phyloP scores from a whole-genome alignment of 1,140 invertebrate species.

The Drosophila nigromelanica region DNA sequence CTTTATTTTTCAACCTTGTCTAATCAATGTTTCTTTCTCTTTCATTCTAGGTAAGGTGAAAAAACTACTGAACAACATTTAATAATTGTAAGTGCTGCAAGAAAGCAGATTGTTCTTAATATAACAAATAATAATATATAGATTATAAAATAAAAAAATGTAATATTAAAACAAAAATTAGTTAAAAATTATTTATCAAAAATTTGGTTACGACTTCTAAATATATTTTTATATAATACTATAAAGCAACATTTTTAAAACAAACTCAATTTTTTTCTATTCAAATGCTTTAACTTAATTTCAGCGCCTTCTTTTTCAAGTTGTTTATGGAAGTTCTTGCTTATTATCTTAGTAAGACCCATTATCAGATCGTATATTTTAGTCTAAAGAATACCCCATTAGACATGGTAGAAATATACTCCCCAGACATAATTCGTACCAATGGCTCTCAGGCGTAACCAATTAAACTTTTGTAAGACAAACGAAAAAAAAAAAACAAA shows the following conservation, averaged over 20 bases:
- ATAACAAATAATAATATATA: no score
- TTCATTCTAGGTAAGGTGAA: slow-evolving; percentile 40
- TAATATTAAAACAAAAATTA: no score
- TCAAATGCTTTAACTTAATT: background rate
- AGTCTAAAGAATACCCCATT: slow-evolving; percentile 50
- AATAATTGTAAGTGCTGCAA: no score
- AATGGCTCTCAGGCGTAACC: slow-evolving; percentile 73
- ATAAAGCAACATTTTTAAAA: no score
- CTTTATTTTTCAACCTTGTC: background rate
- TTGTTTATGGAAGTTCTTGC: background rate
- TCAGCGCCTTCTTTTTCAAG: background rate
- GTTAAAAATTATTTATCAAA: no score
- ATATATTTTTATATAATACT: no score
- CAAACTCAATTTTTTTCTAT: no score
- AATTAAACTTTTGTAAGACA: slow-evolving; percentile 67
- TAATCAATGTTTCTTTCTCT: slow-evolving; percentile 18
- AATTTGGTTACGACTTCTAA: no score
- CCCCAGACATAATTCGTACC: slow-evolving; percentile 28
- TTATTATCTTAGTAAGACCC: background rate
- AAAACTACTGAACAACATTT: no score
- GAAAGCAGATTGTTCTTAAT: no score
- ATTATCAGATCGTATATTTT: slow-evolving; percentile 30
- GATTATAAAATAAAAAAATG: no score
- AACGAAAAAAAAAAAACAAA: slow-evolving; percentile 14
- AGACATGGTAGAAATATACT: slow-evolving; percentile 36